phyloP scores from a whole-genome alignment of 2,797 vertebrate genomes.

The Myotis planiceps region DNA sequence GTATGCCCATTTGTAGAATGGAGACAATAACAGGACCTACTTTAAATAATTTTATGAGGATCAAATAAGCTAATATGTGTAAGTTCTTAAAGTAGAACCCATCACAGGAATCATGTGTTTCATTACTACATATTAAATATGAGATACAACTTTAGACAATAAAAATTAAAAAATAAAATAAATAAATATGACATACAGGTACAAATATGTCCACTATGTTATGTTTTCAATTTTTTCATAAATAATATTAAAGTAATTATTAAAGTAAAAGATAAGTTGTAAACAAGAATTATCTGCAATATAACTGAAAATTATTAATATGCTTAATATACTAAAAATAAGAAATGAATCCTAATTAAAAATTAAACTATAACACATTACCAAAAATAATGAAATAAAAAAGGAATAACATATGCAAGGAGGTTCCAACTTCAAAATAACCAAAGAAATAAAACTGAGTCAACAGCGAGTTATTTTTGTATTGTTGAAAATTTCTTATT shows the following conservation, averaged over 20 bases:
- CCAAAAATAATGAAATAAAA: background rate
- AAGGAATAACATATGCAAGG: background rate
- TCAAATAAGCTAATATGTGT: background rate
- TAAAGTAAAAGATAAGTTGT: background rate
- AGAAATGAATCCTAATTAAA: background rate
- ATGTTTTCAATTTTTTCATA: background rate
- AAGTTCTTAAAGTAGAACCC: background rate
- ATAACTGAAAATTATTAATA: background rate
- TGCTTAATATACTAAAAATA: background rate
- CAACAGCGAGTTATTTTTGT: background rate
- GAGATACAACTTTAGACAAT: background rate
- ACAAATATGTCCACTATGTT: background rate
- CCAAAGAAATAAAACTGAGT: background rate
- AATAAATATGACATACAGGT: background rate
- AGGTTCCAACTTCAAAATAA: constrained; percentile 5
- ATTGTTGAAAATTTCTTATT: background rate
- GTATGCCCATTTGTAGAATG: background rate
- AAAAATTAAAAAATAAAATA: too few species aligned
- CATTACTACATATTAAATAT: background rate
- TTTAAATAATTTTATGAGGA: background rate
- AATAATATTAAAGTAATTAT: background rate
- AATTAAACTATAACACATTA: background rate
- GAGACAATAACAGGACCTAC: background rate
- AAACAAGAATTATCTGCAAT: background rate
- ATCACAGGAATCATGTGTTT: background rate